Evolutionary conservation across 2,888 invertebrate genomes (phyloP).

Genomic region (Pachycephus smyrnensis): DNA sequence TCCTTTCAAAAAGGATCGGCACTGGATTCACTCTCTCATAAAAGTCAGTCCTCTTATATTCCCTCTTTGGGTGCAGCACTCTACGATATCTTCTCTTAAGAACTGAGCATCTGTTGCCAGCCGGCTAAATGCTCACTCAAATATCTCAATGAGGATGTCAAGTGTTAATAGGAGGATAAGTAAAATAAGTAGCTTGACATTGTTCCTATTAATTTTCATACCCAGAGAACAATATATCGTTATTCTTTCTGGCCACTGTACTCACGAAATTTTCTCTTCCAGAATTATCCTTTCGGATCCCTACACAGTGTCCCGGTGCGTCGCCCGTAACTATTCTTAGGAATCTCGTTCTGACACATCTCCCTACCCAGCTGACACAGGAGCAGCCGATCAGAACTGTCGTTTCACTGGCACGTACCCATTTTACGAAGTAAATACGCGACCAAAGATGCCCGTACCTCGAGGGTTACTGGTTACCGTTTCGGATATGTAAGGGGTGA

Average conservation of each 20-base stretch:
- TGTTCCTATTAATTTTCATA: not conserved
- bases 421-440: slow-evolving; percentile 4
- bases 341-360: not conserved
- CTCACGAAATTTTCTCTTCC: not conserved
- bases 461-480: slow-evolving; percentile 28
- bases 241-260: not conserved
- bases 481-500: not conserved
- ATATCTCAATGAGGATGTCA: not conserved
- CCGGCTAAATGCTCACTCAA: not conserved
- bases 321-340: not conserved
- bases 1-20: not conserved
- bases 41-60: not conserved
- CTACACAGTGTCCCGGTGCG: not conserved
- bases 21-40: not conserved
- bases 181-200: not conserved
- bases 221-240: not conserved
- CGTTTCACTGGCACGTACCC: slow-evolving; percentile 7
- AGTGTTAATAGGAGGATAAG: not conserved
- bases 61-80: not conserved
- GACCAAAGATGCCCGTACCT: slow-evolving; percentile 32
- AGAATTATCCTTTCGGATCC: not conserved
- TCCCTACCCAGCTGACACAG: slow-evolving; percentile 2
- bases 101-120: not conserved
- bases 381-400: not conserved
- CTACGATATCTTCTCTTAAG: not conserved